These are phyloP conservation scores for Polydrusus pterygomalis DNA, from an alignment of 2,888 invertebrate genomes.

Conservation along the genomic window DNA sequence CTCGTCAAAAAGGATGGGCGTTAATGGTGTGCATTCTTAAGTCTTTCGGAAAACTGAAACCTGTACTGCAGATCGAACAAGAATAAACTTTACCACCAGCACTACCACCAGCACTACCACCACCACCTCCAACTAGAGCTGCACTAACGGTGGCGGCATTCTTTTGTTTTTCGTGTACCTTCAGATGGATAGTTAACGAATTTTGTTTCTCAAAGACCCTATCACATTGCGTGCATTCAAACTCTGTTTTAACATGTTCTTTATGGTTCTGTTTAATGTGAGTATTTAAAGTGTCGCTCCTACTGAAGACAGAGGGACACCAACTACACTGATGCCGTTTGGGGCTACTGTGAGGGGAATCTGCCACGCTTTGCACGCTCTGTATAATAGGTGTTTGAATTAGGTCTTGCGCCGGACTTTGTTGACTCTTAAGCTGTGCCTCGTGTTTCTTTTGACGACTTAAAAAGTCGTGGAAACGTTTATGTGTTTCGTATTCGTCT, in stretches of 20 bases:
- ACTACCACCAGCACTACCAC: not conserved
- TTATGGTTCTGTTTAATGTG: slow-evolving; percentile 78
- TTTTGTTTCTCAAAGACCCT: slow-evolving; percentile 78
- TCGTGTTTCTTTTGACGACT: slow-evolving; percentile 63
- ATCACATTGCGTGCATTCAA: slow-evolving; percentile 79
- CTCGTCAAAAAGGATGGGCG: slow-evolving; percentile 69
- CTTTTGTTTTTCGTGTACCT: slow-evolving; percentile 76
- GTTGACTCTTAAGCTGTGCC: slow-evolving; percentile 41
- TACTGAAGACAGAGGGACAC: slow-evolving; percentile 78
- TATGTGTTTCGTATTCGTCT: slow-evolving; percentile 77
- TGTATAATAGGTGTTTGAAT: slow-evolving; percentile 66
- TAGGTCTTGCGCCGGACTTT: slow-evolving; percentile 66
- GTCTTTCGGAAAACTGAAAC: slow-evolving; percentile 69
- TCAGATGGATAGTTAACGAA: slow-evolving; percentile 78
- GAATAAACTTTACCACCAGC: slow-evolving; percentile 69
- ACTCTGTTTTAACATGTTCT: slow-evolving; percentile 71
- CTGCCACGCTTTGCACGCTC: slow-evolving; percentile 17
- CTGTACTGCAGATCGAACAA: slow-evolving; percentile 76
- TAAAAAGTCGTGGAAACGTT: slow-evolving; percentile 73
- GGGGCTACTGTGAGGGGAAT: slow-evolving; percentile 8
- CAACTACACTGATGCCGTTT: slow-evolving; percentile 75
- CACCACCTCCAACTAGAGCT: slow-evolving; percentile 69
- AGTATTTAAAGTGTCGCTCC: slow-evolving; percentile 77
- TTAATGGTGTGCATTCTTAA: slow-evolving; percentile 69
- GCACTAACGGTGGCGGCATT: slow-evolving; percentile 16